Percentiles rank a stretch among this genome's conserved stretches.
phyloP scores from a whole-genome alignment of 2,888 invertebrate species.

The Adelognathus sp. region DNA sequence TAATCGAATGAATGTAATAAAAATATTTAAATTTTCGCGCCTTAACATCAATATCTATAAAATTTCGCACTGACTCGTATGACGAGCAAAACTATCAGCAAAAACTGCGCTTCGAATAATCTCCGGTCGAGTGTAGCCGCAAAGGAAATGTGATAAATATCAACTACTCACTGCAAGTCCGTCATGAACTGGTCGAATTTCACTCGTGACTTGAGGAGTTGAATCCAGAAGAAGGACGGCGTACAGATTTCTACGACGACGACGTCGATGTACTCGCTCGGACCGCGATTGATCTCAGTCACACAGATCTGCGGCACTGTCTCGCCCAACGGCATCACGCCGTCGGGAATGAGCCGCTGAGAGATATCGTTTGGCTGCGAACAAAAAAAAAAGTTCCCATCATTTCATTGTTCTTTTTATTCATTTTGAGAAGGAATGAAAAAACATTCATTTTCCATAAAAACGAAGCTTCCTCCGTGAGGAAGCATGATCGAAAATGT shows the following conservation, averaged over 20 bases:
- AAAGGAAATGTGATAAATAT: background rate
- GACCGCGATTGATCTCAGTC: constrained; percentile 46
- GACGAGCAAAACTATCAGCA: no score
- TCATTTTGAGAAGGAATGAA: background rate
- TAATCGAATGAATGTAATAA: no score
- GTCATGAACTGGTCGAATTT: constrained; percentile 70
- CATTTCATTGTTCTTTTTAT: background rate
- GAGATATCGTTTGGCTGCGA: constrained; percentile 63
- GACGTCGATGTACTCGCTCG: constrained; percentile 64
- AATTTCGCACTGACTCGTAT: no score
- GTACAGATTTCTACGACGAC: constrained; percentile 73
- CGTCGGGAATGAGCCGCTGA: constrained; percentile 68
- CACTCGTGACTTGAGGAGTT: constrained; percentile 63
- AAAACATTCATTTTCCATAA: no score
- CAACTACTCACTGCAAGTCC: constrained; percentile 66
- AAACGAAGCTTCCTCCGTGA: no score
- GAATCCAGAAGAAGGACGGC: constrained; percentile 78
- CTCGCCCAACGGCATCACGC: constrained; percentile 70
- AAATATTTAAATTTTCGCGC: background rate
- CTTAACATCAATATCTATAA: no score
- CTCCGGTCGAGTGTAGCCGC: no score
- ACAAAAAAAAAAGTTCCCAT: background rate
- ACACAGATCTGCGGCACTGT: constrained; percentile 70
- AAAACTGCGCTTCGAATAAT: no score
- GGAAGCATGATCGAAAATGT: no score